phyloP scores from a whole-genome alignment of 2,113 vertebrate species.

The Trematocara marginatum region DNA sequence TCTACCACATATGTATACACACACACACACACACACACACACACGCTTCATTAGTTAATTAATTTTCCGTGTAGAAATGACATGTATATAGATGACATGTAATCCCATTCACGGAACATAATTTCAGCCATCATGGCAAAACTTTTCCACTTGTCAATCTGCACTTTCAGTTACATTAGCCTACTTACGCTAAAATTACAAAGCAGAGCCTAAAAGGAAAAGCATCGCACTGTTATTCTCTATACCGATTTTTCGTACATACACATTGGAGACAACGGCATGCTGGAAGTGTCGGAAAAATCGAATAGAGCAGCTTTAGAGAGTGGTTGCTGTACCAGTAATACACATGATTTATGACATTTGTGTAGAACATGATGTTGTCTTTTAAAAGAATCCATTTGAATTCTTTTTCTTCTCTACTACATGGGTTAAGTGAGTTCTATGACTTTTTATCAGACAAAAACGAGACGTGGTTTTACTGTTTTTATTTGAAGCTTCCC shows the following conservation, averaged over 20 bases:
- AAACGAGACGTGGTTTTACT: not conserved
- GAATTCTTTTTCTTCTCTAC: not conserved
- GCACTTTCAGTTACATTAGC: not conserved
- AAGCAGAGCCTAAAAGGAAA: not conserved
- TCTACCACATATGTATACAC: not conserved
- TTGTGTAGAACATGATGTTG: not conserved
- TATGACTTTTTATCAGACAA: not conserved
- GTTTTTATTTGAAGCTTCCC: not conserved
- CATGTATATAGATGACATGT: not conserved
- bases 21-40: not conserved
- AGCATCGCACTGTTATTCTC: not conserved
- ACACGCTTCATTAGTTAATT: not conserved
- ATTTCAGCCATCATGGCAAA: not conserved
- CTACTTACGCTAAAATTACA: not conserved
- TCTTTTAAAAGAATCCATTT: not conserved
- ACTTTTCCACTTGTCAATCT: not conserved
- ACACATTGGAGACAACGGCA: not conserved
- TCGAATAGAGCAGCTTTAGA: not conserved
- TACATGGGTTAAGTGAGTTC: not conserved
- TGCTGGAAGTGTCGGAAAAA: not conserved
- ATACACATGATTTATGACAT: not conserved
- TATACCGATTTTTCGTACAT: not conserved
- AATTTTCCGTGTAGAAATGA: not conserved
- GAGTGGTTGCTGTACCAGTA: not conserved
- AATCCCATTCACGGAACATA: not conserved